These are phyloP conservation scores for Calidris pygmaea DNA, from an alignment of 2,113 vertebrate species.

Conservation along the genomic window DNA sequence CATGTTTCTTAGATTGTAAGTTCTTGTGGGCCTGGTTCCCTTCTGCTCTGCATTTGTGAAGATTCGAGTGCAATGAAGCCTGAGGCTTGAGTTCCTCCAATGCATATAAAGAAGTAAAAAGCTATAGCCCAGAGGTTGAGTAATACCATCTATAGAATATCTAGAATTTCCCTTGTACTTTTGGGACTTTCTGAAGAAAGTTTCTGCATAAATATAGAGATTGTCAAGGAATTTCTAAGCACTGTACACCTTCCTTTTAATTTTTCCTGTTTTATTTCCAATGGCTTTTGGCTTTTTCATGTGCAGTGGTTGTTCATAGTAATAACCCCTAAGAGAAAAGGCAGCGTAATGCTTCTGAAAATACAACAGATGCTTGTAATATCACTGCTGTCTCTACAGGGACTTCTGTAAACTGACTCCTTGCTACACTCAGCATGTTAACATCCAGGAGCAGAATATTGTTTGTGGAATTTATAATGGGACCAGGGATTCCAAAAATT, in stretches of 20 bases:
- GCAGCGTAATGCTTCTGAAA: background rate
- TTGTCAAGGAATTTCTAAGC: background rate
- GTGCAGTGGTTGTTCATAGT: background rate
- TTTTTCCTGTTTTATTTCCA: background rate
- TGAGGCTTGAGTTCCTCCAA: background rate
- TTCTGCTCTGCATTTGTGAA: background rate
- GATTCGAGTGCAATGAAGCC: background rate
- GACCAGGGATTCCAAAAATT: conserved; percentile 10
- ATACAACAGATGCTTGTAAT: conserved; percentile 48
- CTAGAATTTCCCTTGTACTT: background rate
- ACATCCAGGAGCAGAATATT: conserved; percentile 5
- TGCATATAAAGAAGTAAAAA: background rate
- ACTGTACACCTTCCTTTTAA: background rate
- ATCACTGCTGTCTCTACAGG: conserved; percentile 2
- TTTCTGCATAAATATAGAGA: background rate
- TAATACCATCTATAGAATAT: background rate
- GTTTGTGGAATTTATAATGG: conserved; percentile 34
- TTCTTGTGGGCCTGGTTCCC: background rate
- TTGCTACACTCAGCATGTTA: conserved; percentile 26
- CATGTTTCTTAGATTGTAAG: background rate
- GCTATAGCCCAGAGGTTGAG: background rate
- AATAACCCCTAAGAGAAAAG: conserved; percentile 5
- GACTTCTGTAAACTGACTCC: conserved; percentile 19
- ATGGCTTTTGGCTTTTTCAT: background rate
- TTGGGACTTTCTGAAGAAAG: background rate